Conservation (phyloP, 2,797 vertebrate genomes). For the Clarias fuscus region DNA sequence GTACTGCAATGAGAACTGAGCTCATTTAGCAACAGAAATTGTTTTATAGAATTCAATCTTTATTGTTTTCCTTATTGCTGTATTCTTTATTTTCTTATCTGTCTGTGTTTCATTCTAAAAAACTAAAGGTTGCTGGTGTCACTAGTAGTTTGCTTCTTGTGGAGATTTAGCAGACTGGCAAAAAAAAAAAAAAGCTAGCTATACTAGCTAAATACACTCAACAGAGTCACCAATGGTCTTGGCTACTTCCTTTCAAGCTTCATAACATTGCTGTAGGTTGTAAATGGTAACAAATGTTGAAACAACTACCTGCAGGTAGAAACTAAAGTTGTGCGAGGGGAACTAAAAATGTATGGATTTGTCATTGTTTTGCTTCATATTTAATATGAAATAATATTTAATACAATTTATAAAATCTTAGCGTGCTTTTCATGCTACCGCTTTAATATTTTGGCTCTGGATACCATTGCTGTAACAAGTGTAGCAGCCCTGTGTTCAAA, state of each 20-base stretch:
- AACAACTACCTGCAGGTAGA: not conserved
- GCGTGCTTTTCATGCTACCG: not conserved
- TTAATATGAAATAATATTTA: not conserved
- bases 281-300: not conserved
- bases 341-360: not conserved
- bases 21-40: not conserved
- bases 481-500: too few relatives aligned
- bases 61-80: not conserved
- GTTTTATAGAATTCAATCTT: not conserved
- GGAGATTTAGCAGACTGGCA: not conserved
- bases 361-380: not conserved
- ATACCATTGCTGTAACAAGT: not conserved
- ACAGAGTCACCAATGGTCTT: not conserved
- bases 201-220: not conserved
- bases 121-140: not conserved
- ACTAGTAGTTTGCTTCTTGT: not conserved
- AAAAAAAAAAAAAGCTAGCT: not conserved
- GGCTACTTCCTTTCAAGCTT: not conserved
- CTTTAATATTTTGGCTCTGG: not conserved
- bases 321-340: not conserved
- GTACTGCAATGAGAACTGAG: too few relatives aligned
- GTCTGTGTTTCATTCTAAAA: not conserved
- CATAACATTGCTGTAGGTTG: not conserved
- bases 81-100: not conserved
- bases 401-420: not conserved